Base-by-base conservation (phyloP, 2,797 vertebrate genomes). In the Capromys pilorides region DNA sequence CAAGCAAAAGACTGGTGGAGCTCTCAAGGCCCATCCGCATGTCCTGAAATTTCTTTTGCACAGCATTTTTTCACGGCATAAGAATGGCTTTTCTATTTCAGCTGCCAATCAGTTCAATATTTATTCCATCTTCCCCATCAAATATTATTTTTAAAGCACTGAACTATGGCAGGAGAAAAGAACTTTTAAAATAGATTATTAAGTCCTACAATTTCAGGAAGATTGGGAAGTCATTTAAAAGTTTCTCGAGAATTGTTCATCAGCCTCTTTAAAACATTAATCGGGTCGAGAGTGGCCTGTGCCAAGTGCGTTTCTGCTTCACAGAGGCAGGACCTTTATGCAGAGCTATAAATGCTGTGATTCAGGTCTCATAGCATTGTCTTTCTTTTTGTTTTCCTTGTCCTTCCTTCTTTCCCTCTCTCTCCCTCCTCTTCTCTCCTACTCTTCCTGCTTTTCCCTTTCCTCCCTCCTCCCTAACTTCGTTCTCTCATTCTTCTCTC, bases 201-300 rank as follows among this genome's bases (percentile, higher is more conserved):
- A 94, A 62, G 73, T 89, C 80, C 45, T 57, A 67, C 92, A 83
- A 86, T 96, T 94, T 94, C 86, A 95, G 94, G n/a, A 86, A 95
- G 91, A 87, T 90, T 97, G 59, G 28, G 51, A 97, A 97, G 82
- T 95, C 91, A 84, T 95, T 97, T 95, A 86, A 95, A 96, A 96
- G 33, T 94, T 96, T 95, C 91, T 82, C 91, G 81, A 85, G 36
- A 95, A 97, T 97, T 97, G 96, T 96, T 96, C 94, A 96, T 94
- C 75, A 69, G 62, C 69, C 62, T 78, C 59, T 90, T 96, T 93
- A 95, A 97, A 97, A 97, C 95, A 97, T 95, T 97, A 96, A 97
- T 96, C 87, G 71, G n/a, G n/a, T 84, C 78, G 91, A 78, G 64
- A 84, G 31, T 95, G 88, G 51, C 78, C 59, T 94, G 78, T 71